These are phyloP conservation scores for Marmota monax DNA, from an alignment of 2,113 vertebrate genomes.

Conservation along the genomic window DNA sequence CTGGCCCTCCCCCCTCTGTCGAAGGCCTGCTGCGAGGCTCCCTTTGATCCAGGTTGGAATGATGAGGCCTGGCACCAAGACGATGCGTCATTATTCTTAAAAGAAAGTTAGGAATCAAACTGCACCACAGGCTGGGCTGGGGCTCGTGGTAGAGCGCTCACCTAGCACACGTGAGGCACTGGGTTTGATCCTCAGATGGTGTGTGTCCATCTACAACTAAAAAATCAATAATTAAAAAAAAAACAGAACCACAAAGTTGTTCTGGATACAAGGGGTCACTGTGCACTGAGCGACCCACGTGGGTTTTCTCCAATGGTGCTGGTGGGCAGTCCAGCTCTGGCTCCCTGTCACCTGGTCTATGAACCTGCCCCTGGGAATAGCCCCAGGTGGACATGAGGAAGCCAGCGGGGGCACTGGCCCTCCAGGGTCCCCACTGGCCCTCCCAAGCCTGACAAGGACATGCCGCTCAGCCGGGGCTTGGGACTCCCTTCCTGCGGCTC, in stretches of 20 bases:
- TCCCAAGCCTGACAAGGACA: background rate
- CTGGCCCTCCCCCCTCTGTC: background rate
- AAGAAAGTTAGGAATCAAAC: background rate
- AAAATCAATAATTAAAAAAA: too few relatives aligned
- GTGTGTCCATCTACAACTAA: too few relatives aligned
- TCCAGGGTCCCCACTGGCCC: background rate
- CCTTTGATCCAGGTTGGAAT: background rate
- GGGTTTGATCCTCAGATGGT: too few relatives aligned
- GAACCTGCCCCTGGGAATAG: background rate
- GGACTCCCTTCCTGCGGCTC: background rate
- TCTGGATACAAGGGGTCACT: background rate
- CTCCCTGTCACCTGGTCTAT: background rate
- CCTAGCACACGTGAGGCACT: too few relatives aligned
- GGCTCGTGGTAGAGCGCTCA: too few relatives aligned
- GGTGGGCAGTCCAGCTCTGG: fast-evolving
- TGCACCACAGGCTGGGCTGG: background rate
- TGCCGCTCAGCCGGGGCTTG: fast-evolving
- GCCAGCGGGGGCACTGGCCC: background rate
- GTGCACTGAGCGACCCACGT: fast-evolving
- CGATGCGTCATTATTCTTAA: background rate
- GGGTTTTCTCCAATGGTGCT: background rate
- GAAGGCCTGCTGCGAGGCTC: fast-evolving
- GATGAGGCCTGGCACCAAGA: background rate
- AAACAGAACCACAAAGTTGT: too few relatives aligned
- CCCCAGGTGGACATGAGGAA: background rate